Percentiles rank a stretch among this genome's conserved stretches.
These are phyloP conservation scores for Anhinga rufa DNA, from an alignment of 2,113 vertebrate genomes.

Conservation along the genomic window DNA sequence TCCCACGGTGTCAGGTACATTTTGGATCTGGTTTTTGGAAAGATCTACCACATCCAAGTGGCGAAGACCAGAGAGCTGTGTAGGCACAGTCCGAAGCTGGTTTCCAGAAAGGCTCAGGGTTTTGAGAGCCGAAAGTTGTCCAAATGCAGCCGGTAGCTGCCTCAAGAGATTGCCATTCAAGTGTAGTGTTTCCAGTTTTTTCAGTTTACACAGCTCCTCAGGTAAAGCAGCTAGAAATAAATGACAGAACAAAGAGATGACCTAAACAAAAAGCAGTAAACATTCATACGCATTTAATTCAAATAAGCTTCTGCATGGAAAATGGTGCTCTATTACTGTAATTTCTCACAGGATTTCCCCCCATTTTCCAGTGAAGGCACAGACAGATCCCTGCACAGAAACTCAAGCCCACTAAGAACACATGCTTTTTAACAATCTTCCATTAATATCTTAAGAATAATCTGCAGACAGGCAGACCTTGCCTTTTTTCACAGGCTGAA, in stretches of 20 bases:
- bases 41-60: conserved; percentile 93
- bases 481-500: not conserved
- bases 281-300: not conserved
- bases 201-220: conserved; percentile 87
- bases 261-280: not conserved
- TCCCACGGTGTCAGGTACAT: conserved; percentile 80
- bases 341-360: not conserved
- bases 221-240: conserved; percentile 77
- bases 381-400: not conserved
- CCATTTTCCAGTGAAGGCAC: not conserved
- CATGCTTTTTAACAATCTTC: not conserved
- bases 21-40: conserved; percentile 90
- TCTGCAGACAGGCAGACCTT: not conserved
- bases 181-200: conserved; percentile 91
- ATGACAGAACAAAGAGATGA: not conserved
- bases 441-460: not conserved
- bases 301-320: not conserved
- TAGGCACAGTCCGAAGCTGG: conserved; percentile 82
- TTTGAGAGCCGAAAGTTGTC: conserved; percentile 86
- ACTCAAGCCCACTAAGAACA: not conserved
- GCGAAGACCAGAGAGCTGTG: conserved; percentile 81
- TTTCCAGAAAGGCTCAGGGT: conserved; percentile 90
- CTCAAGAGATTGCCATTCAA: conserved; percentile 87
- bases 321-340: not conserved
- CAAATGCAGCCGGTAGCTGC: conserved; percentile 78